Conservation (phyloP, 1,140 invertebrate genomes). For the Rhopalosiphum maidis region DNA sequence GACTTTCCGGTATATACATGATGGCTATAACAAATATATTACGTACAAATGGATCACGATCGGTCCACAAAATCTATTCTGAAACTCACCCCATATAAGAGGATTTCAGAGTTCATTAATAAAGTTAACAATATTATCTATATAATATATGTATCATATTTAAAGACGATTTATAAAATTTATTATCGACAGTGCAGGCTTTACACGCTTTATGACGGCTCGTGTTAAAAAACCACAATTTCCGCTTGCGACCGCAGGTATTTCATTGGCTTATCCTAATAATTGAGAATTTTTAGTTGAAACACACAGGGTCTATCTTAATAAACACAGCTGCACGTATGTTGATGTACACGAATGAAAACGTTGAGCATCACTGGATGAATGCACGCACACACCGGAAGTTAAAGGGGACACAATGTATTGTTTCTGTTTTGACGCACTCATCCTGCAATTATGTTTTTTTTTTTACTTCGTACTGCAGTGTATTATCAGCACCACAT, state of each 20-base stretch:
- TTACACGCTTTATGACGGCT: neutral
- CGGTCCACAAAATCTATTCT: neutral
- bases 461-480: neutral
- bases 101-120: neutral
- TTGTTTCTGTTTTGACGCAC: constrained; percentile 38
- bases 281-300: neutral
- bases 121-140: neutral
- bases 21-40: neutral
- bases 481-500: constrained; percentile 5
- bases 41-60: neutral
- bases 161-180: neutral
- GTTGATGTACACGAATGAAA: neutral
- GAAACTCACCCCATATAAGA: neutral
- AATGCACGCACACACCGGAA: neutral
- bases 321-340: neutral
- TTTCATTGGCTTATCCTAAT: neutral
- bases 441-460: constrained; percentile 28
- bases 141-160: neutral
- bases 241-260: neutral
- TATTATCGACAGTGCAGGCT: neutral
- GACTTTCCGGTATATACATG: neutral
- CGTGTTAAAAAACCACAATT: constrained; percentile 20
- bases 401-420: neutral
- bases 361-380: constrained; percentile 25
- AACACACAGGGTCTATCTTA: neutral